Evolutionary conservation across 2,113 vertebrate species (phyloP).

Genomic region (Stigmatopora argus): DNA sequence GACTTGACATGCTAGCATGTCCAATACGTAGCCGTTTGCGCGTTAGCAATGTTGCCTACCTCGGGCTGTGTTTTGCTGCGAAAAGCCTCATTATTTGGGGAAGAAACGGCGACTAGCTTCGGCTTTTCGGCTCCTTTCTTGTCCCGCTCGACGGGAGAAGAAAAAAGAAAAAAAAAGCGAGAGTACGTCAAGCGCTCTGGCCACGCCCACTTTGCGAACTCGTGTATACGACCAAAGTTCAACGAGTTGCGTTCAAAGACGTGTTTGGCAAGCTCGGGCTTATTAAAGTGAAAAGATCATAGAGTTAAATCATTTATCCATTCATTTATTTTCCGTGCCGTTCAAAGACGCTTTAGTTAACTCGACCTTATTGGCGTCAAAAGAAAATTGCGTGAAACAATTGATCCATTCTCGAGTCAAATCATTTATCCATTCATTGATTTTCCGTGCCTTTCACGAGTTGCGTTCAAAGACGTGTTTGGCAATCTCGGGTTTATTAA

Average conservation of each 20-base stretch:
- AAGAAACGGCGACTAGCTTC: background rate
- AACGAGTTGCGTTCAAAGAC: slow-evolving; percentile 15
- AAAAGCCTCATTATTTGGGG: background rate
- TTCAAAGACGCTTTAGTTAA: too few species aligned
- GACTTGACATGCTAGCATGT: background rate
- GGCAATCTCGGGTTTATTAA: background rate
- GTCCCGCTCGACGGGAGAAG: slow-evolving; percentile 6
- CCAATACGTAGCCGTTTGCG: background rate
- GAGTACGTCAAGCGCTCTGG: background rate
- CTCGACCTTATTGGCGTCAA: too few species aligned
- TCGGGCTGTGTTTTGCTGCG: background rate
- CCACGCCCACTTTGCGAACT: slow-evolving; percentile 38
- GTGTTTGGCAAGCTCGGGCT: background rate
- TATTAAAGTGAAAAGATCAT: background rate
- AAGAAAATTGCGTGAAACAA: too few species aligned
- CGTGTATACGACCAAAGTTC: slow-evolving; percentile 59
- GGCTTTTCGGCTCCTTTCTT: slow-evolving; percentile 27
- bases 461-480: slow-evolving; percentile 15
- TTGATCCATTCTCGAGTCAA: too few species aligned
- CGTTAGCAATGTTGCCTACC: background rate
- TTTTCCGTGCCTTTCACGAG: too few species aligned
- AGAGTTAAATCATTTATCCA: too few species aligned
- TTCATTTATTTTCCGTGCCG: too few species aligned
- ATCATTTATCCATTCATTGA: too few species aligned
- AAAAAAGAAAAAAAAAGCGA: background rate